Evolutionary conservation across 2,888 invertebrate genomes (phyloP), one percentile per base, ranked within the genome.

Genomic region (Geophilus truncorum): DNA sequence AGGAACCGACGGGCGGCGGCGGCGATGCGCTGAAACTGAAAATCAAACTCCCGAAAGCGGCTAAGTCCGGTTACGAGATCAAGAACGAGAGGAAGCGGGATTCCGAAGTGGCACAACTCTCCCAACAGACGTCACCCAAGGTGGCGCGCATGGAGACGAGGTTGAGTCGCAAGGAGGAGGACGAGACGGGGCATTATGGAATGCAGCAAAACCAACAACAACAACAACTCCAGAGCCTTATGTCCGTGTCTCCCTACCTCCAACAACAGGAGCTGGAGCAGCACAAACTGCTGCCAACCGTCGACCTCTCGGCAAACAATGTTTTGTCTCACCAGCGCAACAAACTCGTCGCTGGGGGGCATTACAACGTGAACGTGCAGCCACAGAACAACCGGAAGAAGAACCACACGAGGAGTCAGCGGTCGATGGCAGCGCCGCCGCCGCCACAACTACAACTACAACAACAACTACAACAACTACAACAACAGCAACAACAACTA

Each of bases 21-120:
- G 79, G 30, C 10, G 80, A 75, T 25, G 75, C 28, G 30, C n/a
- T 51, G 12, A 80, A 80, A 36, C 15, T 80, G 34, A 80, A 80
- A 45, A 80, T 80, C 28, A 80, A 80, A 76, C 12, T 80, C 1
- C 80, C 80, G 3, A 80, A 80, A 25, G 78, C 34, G 4, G 77
- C 34, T 2, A 70, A 70, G 12, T 0, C 28, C 70, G 28, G 28
- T 1, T 70, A 70, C 10, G 45, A 45, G 12, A 18, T 28, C 45
- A 78, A 78, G 45, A 36, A 25, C 21, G 78, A 78, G 21, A 40
- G 78, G 40, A 79, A 62, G n/a, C 28, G 40, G 10, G 78, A 78
- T 12, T 6, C 70, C 0, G 78, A 78, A n/a, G n/a, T n/a, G 18
- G 70, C 70, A 4, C 70, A 25, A 12, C 28, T 25, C 6, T 23